Evolutionary conservation across 2,113 vertebrate species (phyloP), one percentile per base, ranked within the genome.

Genomic region (Corapipo altera): DNA sequence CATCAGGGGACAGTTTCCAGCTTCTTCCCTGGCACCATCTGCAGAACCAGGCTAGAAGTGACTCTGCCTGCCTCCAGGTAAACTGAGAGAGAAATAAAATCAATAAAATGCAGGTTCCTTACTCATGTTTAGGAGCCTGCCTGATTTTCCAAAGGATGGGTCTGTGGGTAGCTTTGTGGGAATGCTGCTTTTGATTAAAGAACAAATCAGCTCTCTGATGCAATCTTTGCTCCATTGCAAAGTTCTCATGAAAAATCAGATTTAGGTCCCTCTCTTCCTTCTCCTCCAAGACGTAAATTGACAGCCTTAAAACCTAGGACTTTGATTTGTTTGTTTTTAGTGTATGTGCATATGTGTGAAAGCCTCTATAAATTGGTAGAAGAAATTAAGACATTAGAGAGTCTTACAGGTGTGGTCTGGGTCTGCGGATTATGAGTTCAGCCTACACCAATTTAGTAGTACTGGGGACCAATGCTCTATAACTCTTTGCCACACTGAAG

Each of bases 231-330:
- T 77, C 6, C 23, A 4, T 2, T 54, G 9, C 10, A 37, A 93
- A 88, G 30, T 26, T 41, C 28, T 49, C 12, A 17, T 19, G 15
- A 83, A 79, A 92, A 93, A 46, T 24, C 15, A 49, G 16, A 8
- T 62, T 65, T 62, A 44, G 4, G 2, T 73, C 9, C 9, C 26
- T 67, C 6, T 73, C 9, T 73, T 52, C 14, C 9, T 3, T 17
- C 5, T 70, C 0, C 10, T 30, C 5, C 9, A 0, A 6, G 75
- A 75, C 27, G 20, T 51, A 6, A 33, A 4, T 12, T 32, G 8
- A 6, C 21, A 86, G 18, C 4, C 66, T 72, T 70, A 66, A 61
- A 79, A 61, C 0, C 2, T 7, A 59, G 9, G 7, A 33, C 1
- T 5, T 8, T 9, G 26, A 14, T 51, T 51, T 51, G 49, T 1